Conservation (phyloP, 2,888 invertebrate species). For the Lasioglossum malachurum region DNA sequence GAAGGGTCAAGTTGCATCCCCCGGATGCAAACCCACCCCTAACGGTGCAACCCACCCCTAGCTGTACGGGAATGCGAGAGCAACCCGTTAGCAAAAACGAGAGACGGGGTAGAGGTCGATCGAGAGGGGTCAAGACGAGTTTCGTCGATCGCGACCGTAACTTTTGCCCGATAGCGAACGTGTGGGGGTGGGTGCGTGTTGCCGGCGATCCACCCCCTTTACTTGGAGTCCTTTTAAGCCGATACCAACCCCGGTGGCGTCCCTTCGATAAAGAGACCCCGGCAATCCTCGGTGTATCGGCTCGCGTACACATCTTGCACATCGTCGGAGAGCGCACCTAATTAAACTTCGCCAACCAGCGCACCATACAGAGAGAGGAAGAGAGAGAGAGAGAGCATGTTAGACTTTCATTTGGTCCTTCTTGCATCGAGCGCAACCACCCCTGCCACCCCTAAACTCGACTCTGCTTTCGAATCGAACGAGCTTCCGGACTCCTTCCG, state of each 20-base stretch:
- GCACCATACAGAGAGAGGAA: not conserved
- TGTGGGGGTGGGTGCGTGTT: constrained; percentile 32
- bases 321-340: constrained; percentile 72
- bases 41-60: not conserved
- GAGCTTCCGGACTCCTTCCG: constrained; percentile 39
- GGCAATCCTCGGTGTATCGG: constrained; percentile 54
- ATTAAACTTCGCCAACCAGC: constrained; percentile 76
- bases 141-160: constrained; percentile 7
- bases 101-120: not conserved
- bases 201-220: constrained; percentile 23
- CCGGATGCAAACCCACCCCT: too few relatives aligned
- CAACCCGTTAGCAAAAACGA: not conserved
- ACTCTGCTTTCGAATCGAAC: constrained; percentile 28
- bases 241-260: constrained; percentile 15
- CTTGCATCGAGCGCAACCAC: constrained; percentile 31
- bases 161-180: constrained; percentile 50
- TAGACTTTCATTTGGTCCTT: constrained; percentile 65
- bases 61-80: not conserved
- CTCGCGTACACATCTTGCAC: constrained; percentile 31
- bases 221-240: constrained; percentile 45
- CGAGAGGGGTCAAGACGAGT: constrained; percentile 26
- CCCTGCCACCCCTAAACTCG: not conserved
- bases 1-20: not conserved
- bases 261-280: constrained; percentile 32
- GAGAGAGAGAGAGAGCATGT: constrained; percentile 38